These are phyloP conservation scores for Phrynocephalus vlangalii DNA, from an alignment of 2,797 vertebrate genomes.

Conservation along the genomic window DNA sequence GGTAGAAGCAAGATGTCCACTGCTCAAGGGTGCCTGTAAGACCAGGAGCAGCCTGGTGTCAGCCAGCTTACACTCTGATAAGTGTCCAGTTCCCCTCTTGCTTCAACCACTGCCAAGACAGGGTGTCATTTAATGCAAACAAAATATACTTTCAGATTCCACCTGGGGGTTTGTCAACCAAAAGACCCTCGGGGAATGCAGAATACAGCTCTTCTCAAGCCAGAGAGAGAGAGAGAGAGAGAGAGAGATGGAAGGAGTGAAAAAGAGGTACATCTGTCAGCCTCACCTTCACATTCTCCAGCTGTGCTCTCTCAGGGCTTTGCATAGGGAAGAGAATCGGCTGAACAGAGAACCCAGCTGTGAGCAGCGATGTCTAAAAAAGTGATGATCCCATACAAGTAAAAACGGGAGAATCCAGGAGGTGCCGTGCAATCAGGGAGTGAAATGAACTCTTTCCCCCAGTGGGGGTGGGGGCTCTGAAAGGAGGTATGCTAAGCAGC, in stretches of 20 bases:
- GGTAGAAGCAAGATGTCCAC: too few species aligned
- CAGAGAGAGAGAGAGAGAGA: not conserved
- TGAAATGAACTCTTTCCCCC: constrained; percentile 51
- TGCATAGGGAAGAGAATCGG: constrained; percentile 55
- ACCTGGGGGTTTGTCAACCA: not conserved
- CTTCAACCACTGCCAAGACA: too few species aligned
- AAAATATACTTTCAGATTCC: not conserved
- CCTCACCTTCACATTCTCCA: not conserved
- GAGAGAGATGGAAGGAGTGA: not conserved
- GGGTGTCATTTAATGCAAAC: not conserved
- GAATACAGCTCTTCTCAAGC: not conserved
- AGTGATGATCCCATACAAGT: constrained; percentile 59
- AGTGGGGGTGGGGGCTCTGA: constrained; percentile 37
- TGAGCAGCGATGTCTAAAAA: constrained; percentile 68
- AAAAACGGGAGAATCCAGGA: constrained; percentile 67
- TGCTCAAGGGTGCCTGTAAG: too few species aligned
- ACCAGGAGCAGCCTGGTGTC: too few species aligned
- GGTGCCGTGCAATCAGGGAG: not conserved
- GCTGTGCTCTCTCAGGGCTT: constrained; percentile 43
- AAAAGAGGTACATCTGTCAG: not conserved
- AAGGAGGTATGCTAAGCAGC: constrained; percentile 68
- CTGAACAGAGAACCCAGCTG: constrained; percentile 65
- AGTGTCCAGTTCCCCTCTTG: too few species aligned
- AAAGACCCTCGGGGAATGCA: not conserved
- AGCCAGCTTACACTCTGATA: too few species aligned